A percentile compares a stretch with the other conserved stretches of the same genome.
Evolutionary conservation across 2,797 vertebrate genomes (phyloP).

Genomic region (Margarornis squamiger): DNA sequence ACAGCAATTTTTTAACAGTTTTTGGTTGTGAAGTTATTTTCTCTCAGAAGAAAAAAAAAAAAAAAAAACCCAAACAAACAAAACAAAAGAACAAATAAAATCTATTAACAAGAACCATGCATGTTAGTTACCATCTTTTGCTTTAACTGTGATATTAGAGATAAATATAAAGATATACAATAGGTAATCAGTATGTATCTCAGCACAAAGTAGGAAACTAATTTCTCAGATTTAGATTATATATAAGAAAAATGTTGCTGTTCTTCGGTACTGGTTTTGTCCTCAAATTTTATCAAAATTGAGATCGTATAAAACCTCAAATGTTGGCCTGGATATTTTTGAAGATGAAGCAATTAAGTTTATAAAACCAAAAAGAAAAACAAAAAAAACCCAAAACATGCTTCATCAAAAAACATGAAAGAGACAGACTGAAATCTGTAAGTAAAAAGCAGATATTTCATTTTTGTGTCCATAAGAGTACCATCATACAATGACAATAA

Average conservation of each 20-base stretch:
- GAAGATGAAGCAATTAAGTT: background rate
- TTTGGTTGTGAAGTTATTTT: background rate
- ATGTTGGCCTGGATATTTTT: background rate
- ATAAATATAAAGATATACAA: background rate
- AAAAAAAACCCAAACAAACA: too few relatives aligned
- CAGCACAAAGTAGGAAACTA: background rate
- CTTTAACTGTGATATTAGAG: background rate
- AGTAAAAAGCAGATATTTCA: background rate
- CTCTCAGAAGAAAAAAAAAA: background rate
- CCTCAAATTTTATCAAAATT: background rate
- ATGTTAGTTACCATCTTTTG: background rate
- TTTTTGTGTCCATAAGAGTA: background rate
- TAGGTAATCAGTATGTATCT: background rate
- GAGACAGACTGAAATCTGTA: background rate
- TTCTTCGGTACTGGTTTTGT: background rate
- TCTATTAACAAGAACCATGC: background rate
- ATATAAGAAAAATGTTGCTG: fast-evolving
- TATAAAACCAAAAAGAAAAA: background rate
- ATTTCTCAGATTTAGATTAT: background rate
- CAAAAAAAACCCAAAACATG: background rate
- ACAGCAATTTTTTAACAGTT: background rate
- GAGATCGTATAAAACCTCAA: background rate
- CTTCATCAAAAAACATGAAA: background rate
- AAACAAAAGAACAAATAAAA: background rate
- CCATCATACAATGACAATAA: background rate